Base-by-base conservation (phyloP, 2,888 invertebrate genomes). In the Drosophila falleni region DNA sequence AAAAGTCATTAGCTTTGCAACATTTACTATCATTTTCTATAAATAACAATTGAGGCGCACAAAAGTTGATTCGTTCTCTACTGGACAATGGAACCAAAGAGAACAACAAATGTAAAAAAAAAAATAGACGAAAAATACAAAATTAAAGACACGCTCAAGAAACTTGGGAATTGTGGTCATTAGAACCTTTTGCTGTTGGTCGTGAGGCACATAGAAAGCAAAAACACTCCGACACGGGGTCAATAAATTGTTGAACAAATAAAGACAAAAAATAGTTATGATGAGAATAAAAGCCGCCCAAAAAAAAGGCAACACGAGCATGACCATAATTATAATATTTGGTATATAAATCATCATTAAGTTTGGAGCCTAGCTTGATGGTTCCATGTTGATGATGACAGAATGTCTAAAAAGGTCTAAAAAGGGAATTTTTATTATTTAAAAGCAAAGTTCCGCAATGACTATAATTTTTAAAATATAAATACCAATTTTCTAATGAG, bases 11-110 rank as follows among this genome's bases (percentile, higher is more conserved):
- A 88, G 86, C 77, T 80, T 73, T 75, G 87, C 77, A 85, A 70
- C 83, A 86, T 73, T 87, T 80, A 76, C 88, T 88, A 87, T 87
- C 83, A 87, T 80, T 88, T 76, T 80, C 86, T 88, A 88, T 87
- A 87, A 88, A 87, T 87, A 87, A 88, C 83, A 87, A 87, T 87
- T 87, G 75, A 81, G 86, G 81, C 84, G 84, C 71, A 79, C 78
- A 76, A 62, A 64, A 54, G 72, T 62, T 61, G 69, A 66, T 74
- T 65, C 63, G 67, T 56, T 62, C 55, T 68, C 65, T 71, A 76
- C 76, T 76, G 73, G 64, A 71, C 74, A 76, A 67, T 62, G 47
- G 50, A 39, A 35, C 31, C n/a, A 61, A 19, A 19, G 41, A 58
- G 39, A 9, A 23, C 42, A 37, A 31, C 11, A 41, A 26, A 16